Conservation (phyloP, 2,797 vertebrate genomes). For the Erpetoichthys calabaricus region DNA sequence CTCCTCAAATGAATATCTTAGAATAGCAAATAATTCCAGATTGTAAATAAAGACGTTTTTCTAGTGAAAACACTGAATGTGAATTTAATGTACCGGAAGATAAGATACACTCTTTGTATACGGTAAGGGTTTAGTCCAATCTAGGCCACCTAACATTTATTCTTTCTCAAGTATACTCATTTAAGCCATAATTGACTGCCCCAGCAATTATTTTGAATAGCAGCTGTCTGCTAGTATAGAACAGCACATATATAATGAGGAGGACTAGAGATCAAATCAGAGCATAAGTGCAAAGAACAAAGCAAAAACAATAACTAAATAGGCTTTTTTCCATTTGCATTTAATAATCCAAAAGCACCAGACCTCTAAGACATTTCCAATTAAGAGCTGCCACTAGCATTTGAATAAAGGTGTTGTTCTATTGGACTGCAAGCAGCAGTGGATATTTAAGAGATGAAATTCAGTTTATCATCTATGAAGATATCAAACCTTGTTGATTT, state of each 20-base stretch:
- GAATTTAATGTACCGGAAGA: too few species aligned
- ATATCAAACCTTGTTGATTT: too few species aligned
- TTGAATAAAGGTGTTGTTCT: slow-evolving; percentile 45
- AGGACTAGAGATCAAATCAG: slow-evolving; percentile 45
- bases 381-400: slow-evolving; percentile 33
- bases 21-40: too few species aligned
- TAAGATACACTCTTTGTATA: slow-evolving; percentile 31
- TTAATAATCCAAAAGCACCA: slow-evolving; percentile 41
- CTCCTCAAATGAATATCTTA: too few species aligned
- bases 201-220: slow-evolving; percentile 59
- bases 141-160: slow-evolving; percentile 50
- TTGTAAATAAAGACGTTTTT: too few species aligned
- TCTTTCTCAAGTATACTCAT: slow-evolving; percentile 63
- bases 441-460: slow-evolving; percentile 44
- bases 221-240: slow-evolving; percentile 50
- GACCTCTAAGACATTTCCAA: slow-evolving; percentile 45
- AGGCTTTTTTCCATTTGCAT: slow-evolving; percentile 36
- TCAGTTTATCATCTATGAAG: too few species aligned
- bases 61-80: too few species aligned
- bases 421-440: slow-evolving; percentile 52
- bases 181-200: slow-evolving; percentile 66
- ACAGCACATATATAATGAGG: slow-evolving; percentile 48
- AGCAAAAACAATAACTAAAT: slow-evolving; percentile 35
- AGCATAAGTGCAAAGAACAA: slow-evolving; percentile 33
- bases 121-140: slow-evolving; percentile 46